Conservation (phyloP, 2,113 vertebrate species). For the Gymnobelideus leadbeateri region DNA sequence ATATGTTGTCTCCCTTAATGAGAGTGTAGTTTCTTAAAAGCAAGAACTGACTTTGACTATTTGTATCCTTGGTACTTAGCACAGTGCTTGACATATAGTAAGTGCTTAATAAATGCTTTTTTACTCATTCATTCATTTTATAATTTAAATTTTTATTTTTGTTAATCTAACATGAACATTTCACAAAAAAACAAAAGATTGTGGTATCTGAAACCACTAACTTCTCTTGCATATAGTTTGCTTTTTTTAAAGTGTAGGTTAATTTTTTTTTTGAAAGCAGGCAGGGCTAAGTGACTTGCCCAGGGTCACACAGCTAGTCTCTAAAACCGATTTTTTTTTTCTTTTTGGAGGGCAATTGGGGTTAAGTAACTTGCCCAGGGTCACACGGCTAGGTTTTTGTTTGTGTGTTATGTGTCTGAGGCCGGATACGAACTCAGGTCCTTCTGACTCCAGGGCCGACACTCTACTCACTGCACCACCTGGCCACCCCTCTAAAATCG, state of each 20-base stretch:
- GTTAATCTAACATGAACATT: not conserved
- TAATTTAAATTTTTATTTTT: not conserved
- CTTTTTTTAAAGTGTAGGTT: not conserved
- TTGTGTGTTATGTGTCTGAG: too few relatives aligned
- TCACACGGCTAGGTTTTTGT: too few relatives aligned
- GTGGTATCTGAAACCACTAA: not conserved
- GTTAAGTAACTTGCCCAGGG: too few relatives aligned
- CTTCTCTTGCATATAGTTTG: not conserved
- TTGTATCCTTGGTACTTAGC: not conserved
- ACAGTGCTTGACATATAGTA: not conserved
- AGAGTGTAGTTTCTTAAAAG: not conserved
- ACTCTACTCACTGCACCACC: too few relatives aligned
- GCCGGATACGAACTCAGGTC: too few relatives aligned
- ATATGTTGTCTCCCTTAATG: not conserved
- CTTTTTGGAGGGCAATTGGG: too few relatives aligned
- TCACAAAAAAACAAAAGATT: not conserved
- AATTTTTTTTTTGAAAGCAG: too few relatives aligned
- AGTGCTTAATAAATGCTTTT: not conserved
- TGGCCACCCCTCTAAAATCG: too few relatives aligned
- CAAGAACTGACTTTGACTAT: not conserved
- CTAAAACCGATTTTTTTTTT: too few relatives aligned
- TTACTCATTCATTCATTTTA: not conserved
- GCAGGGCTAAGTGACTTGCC: too few relatives aligned
- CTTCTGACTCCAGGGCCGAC: too few relatives aligned
- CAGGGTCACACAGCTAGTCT: too few relatives aligned